Conservation (phyloP, 2,113 vertebrate species). For the Rhombomys opimus region DNA sequence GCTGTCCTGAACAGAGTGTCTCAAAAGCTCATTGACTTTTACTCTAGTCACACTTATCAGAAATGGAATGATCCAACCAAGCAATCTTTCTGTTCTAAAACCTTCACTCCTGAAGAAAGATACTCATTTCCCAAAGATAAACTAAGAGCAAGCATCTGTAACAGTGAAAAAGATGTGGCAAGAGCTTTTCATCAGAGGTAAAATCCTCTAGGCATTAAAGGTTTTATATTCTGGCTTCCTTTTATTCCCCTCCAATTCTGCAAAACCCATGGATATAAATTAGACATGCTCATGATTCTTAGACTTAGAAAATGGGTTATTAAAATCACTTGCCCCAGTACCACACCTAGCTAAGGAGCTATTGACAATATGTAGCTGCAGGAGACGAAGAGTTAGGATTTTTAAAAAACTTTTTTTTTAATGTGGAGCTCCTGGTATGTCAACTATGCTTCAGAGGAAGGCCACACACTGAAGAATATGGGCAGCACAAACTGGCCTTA, state of each 20-base stretch:
- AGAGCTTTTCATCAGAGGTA: not conserved
- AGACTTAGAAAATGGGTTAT: not conserved
- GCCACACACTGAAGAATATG: not conserved
- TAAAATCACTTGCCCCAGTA: not conserved
- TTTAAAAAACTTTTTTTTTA: no score
- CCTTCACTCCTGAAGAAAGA: constrained; percentile 6
- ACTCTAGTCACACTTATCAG: not conserved
- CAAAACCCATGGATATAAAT: not conserved
- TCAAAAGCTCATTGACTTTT: constrained; percentile 29
- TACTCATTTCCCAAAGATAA: not conserved
- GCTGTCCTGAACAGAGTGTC: not conserved
- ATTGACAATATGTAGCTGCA: not conserved
- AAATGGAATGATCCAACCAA: not conserved
- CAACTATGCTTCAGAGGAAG: not conserved
- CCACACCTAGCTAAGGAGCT: not conserved
- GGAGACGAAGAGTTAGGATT: no score
- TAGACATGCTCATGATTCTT: not conserved
- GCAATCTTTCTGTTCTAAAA: not conserved
- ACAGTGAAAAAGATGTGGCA: not conserved
- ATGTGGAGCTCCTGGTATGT: not conserved
- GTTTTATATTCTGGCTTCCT: not conserved
- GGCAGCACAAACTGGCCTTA: not conserved
- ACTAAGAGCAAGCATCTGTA: not conserved
- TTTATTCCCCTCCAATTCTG: not conserved
- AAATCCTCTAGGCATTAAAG: not conserved